phyloP scores from a whole-genome alignment of 2,113 vertebrate species.

The Erpornis zantholeuca region DNA sequence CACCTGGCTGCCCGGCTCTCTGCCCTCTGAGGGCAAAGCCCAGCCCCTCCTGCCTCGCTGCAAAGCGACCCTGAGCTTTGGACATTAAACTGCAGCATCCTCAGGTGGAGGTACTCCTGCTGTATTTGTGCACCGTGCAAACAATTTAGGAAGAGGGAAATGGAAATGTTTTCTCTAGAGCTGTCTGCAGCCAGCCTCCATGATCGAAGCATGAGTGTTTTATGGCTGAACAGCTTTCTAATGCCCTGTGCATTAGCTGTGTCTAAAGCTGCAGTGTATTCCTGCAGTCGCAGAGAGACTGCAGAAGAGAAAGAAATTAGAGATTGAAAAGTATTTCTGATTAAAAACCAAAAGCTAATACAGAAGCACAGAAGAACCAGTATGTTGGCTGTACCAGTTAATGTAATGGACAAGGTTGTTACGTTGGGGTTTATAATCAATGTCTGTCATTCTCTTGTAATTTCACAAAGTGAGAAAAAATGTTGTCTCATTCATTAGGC shows the following conservation, averaged over 20 bases:
- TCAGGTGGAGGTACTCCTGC: neutral
- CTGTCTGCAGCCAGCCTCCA: neutral
- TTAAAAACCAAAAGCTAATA: neutral
- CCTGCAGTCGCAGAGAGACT: neutral
- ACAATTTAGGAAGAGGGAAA: neutral
- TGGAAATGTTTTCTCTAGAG: neutral
- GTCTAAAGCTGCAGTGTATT: neutral
- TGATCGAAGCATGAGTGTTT: neutral
- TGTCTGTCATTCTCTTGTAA: neutral
- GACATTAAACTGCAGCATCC: neutral
- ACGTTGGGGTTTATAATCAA: neutral
- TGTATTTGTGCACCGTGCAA: neutral
- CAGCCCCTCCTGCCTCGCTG: accelerated
- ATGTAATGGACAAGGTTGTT: neutral
- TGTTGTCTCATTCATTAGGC: neutral
- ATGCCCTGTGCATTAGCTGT: accelerated
- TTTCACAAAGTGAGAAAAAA: neutral
- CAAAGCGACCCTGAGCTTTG: neutral
- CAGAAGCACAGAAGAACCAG: neutral
- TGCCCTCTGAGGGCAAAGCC: conserved; percentile 27
- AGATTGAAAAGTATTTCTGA: neutral
- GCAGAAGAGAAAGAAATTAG: neutral
- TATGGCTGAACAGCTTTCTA: neutral
- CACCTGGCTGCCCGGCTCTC: conserved; percentile 76
- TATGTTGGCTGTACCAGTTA: neutral